Conservation (phyloP, 2,888 invertebrate species). For the Netelia fuscicornis region DNA sequence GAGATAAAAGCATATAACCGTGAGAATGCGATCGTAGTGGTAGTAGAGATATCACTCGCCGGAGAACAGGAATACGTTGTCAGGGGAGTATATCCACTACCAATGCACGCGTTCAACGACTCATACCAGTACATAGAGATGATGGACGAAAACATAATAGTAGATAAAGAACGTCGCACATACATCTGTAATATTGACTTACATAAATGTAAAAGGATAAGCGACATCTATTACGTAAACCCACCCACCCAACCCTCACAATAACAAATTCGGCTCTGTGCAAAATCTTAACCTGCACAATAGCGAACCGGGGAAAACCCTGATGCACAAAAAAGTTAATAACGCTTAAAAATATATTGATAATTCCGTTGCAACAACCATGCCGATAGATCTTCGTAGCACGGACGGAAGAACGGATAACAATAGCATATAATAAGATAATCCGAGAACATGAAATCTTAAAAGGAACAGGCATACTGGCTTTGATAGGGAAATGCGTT, state of each 20-base stretch:
- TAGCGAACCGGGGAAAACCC: not conserved
- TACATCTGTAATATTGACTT: not conserved
- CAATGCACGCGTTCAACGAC: not conserved
- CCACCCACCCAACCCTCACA: not conserved
- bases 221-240: not conserved
- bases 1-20: conserved; percentile 4
- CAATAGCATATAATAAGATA: not conserved
- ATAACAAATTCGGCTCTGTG: conserved; percentile 9
- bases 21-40: not conserved
- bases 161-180: too few relatives aligned
- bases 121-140: conserved; percentile 17
- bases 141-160: not conserved
- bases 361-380: not conserved
- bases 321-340: not conserved
- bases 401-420: not conserved
- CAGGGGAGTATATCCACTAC: conserved; percentile 19
- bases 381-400: conserved; percentile 13
- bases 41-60: conserved; percentile 10
- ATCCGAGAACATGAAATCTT: not conserved
- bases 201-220: conserved; percentile 6
- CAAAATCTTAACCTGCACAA: not conserved
- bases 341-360: not conserved
- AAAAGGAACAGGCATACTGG: conserved; percentile 1
- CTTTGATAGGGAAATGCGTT: not conserved
- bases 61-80: not conserved